phyloP scores from a whole-genome alignment of 2,888 invertebrate species.

The Sepiola atlantica region DNA sequence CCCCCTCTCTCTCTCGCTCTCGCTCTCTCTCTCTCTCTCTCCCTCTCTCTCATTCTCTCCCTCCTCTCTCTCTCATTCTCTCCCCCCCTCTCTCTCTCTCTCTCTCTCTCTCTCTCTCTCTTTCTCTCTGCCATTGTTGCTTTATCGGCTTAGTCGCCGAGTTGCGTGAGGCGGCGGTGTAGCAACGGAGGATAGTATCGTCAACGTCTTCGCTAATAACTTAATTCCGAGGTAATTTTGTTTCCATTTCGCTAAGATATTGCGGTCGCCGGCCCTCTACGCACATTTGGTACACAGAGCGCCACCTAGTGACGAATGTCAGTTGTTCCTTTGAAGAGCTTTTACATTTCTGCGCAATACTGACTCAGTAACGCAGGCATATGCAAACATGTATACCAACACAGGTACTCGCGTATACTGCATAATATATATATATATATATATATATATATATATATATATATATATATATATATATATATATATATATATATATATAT shows the following conservation, averaged over 20 bases:
- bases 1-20: no score
- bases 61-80: no score
- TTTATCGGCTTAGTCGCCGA: neutral
- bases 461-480: no score
- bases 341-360: no score
- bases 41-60: no score
- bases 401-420: no score
- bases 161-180: neutral
- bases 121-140: neutral
- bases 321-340: neutral
- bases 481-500: neutral
- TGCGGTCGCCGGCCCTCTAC: neutral
- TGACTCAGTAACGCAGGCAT: no score
- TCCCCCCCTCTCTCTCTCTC: neutral
- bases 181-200: neutral
- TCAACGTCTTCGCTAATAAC: constrained; percentile 4
- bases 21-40: no score
- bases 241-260: constrained; percentile 32
- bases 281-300: constrained; percentile 32
- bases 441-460: no score
- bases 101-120: neutral
- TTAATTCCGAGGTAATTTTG: constrained; percentile 32
- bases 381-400: no score
- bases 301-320: constrained; percentile 32
- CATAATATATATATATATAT: no score